phyloP scores from a whole-genome alignment of 2,113 vertebrate genomes.

The Struthidea cinerea region DNA sequence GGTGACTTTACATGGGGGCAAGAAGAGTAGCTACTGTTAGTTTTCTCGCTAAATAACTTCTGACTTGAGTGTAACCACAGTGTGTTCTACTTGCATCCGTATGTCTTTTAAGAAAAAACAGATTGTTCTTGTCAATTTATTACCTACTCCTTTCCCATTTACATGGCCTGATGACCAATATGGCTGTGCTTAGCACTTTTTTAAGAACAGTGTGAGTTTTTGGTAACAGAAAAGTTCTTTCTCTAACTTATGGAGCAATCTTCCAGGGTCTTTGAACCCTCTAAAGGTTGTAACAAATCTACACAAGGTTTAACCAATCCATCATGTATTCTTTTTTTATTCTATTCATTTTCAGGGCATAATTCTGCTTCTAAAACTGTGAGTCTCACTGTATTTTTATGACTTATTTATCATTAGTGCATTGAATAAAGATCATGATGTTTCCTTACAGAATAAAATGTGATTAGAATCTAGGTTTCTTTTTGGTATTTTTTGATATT shows the following conservation, averaged over 20 bases:
- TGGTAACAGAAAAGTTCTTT: background rate
- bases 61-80: background rate
- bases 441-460: background rate
- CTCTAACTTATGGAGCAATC: background rate
- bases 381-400: background rate
- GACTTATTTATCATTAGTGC: background rate
- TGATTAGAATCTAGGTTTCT: background rate
- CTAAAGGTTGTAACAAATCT: background rate
- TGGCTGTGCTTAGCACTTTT: background rate
- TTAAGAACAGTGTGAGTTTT: background rate
- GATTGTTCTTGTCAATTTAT: background rate
- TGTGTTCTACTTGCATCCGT: background rate
- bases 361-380: background rate
- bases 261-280: background rate
- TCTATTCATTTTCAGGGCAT: background rate
- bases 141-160: background rate
- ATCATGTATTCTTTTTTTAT: background rate
- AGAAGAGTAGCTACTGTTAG: background rate
- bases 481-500: background rate
- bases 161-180: background rate
- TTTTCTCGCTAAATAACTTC: background rate
- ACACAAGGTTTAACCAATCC: background rate
- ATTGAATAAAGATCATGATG: background rate
- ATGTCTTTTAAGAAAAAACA: background rate
- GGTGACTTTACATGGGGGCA: background rate